These are phyloP conservation scores for Molorchus minor DNA, from an alignment of 2,888 invertebrate species.

Conservation along the genomic window DNA sequence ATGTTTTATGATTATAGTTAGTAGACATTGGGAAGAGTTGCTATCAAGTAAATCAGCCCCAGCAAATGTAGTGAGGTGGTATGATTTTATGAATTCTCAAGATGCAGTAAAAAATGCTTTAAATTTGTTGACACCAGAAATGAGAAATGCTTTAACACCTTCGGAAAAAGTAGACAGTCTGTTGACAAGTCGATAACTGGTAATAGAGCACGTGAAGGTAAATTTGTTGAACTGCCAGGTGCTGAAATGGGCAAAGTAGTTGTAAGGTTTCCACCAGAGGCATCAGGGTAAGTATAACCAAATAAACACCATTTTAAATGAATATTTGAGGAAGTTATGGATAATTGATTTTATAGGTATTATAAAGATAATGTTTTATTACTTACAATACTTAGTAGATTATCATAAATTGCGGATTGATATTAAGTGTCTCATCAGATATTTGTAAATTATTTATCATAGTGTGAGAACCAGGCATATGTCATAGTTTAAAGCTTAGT, in stretches of 20 bases:
- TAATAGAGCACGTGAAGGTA: conserved; percentile 81
- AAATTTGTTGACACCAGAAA: conserved; percentile 67
- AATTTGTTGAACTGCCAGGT: conserved; percentile 94
- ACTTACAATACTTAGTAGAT: too few relatives aligned
- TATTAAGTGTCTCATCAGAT: too few relatives aligned
- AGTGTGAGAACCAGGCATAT: too few relatives aligned
- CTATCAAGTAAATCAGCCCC: conserved; percentile 64
- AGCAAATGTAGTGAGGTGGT: conserved; percentile 73
- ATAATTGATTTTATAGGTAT: too few relatives aligned
- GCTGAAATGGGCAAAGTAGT: conserved; percentile 98
- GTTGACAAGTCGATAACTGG: conserved; percentile 38
- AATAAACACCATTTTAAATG: too few relatives aligned
- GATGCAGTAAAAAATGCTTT: conserved; percentile 68
- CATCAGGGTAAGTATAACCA: conserved; percentile 85
- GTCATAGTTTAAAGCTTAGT: too few relatives aligned
- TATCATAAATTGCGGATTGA: too few relatives aligned
- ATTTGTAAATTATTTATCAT: too few relatives aligned
- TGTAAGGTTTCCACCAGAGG: conserved; percentile 99
- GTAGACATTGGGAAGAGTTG: conserved; percentile 55
- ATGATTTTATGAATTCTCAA: conserved; percentile 71
- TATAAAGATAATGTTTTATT: too few relatives aligned
- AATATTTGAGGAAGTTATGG: too few relatives aligned
- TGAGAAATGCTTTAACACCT: conserved; percentile 52
- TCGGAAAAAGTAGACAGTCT: conserved; percentile 35
- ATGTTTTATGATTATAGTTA: conserved; percentile 48